A percentile compares a stretch with the other conserved stretches of the same genome.
Conservation (phyloP, 1,140 invertebrate genomes). For the Pseudachorutes palmiensis region DNA sequence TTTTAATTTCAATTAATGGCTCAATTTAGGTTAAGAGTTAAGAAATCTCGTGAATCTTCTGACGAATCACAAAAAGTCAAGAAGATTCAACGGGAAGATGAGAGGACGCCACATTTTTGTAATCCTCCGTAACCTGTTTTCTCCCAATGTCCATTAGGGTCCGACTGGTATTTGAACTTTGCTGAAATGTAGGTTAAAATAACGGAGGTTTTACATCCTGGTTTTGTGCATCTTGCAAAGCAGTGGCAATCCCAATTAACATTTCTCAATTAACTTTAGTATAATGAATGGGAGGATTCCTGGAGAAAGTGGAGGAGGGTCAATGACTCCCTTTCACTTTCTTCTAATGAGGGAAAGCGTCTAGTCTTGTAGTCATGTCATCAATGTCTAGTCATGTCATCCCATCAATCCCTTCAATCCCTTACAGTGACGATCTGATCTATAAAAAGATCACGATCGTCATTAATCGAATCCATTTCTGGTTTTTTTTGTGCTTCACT, state of each 20-base stretch:
- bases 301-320: too few relatives aligned
- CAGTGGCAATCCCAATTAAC: background rate
- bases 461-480: too few relatives aligned
- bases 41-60: background rate
- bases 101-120: background rate
- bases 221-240: background rate
- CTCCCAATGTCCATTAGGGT: background rate
- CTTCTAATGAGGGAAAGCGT: background rate
- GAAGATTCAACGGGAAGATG: background rate
- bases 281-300: background rate
- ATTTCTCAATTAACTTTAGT: background rate
- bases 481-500: background rate
- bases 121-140: background rate
- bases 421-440: too few relatives aligned
- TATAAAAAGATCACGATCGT: too few relatives aligned
- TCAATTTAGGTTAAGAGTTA: too few relatives aligned
- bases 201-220: conserved; percentile 11
- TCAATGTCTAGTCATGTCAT: too few relatives aligned
- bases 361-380: too few relatives aligned
- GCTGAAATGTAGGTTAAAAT: conserved; percentile 6
- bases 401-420: too few relatives aligned
- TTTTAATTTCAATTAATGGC: too few relatives aligned
- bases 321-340: too few relatives aligned
- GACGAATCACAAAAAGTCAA: background rate
- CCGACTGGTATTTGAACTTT: conserved; percentile 13